A percentile compares a stretch with the other conserved stretches of the same genome.
These are phyloP conservation scores for Athetis lepigone DNA, from an alignment of 2,888 invertebrate genomes.

Conservation along the genomic window DNA sequence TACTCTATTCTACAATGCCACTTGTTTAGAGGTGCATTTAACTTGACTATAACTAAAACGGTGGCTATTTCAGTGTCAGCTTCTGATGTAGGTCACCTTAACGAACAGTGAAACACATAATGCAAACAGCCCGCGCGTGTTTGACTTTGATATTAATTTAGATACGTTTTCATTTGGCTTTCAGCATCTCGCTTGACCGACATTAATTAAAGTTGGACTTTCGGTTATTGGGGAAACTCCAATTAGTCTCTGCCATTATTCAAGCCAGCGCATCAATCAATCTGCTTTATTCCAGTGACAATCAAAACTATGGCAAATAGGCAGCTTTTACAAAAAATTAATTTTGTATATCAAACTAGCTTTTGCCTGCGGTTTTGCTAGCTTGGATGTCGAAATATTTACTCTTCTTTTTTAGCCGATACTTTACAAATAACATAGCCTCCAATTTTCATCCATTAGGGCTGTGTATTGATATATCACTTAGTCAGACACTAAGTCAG, in stretches of 20 bases:
- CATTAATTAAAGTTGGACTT: conserved; percentile 19
- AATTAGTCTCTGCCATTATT: conserved; percentile 26
- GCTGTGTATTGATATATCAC: no score
- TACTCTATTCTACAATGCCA: no score
- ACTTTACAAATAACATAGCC: no score
- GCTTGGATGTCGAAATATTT: no score
- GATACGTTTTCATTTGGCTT: conserved; percentile 4
- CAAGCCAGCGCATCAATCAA: conserved; percentile 8
- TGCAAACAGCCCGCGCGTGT: neutral
- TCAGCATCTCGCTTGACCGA: conserved; percentile 6
- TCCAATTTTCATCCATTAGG: no score
- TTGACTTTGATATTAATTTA: conserved; percentile 4
- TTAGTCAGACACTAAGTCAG: no score
- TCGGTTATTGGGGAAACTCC: conserved; percentile 7
- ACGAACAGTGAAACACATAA: conserved; percentile 28
- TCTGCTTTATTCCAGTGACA: neutral
- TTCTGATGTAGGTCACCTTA: conserved; percentile 21
- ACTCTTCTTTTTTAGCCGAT: no score
- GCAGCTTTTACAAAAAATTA: neutral
- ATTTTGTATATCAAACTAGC: no score
- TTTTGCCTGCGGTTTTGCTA: no score
- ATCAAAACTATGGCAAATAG: conserved; percentile 1
- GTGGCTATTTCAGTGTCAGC: conserved; percentile 8
- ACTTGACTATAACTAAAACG: no score
- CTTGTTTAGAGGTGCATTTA: no score